Conservation (phyloP, 1,140 invertebrate species). For the Streblospio benedicti region DNA sequence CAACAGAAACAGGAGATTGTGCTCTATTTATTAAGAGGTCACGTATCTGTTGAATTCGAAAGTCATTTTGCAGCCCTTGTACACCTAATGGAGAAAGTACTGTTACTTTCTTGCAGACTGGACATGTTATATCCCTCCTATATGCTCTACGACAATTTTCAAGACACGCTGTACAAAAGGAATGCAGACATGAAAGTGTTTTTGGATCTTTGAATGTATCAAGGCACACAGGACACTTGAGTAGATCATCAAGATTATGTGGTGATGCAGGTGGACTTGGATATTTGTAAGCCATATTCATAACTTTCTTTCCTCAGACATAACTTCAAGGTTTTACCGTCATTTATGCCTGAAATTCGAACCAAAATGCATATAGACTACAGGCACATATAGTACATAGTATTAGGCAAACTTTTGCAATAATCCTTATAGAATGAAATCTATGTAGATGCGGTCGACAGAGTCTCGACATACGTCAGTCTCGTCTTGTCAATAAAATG, state of each 20-base stretch:
- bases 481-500: no score
- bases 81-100: slow-evolving; percentile 3
- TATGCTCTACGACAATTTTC: slow-evolving; percentile 37
- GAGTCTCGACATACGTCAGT: no score
- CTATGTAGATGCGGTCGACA: no score
- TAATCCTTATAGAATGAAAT: no score
- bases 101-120: slow-evolving; percentile 12
- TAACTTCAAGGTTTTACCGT: no score
- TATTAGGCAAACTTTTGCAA: no score
- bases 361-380: no score
- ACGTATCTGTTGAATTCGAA: slow-evolving; percentile 16
- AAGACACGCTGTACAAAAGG: slow-evolving; percentile 51
- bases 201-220: slow-evolving; percentile 29
- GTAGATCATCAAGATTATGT: slow-evolving; percentile 23
- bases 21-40: slow-evolving; percentile 8
- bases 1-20: background rate
- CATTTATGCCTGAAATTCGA: no score
- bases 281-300: background rate
- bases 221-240: slow-evolving; percentile 32
- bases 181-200: slow-evolving; percentile 33
- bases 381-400: no score
- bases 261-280: slow-evolving; percentile 15
- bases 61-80: slow-evolving; percentile 14
- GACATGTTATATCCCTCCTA: slow-evolving; percentile 12
- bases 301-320: slow-evolving; percentile 1